Evolutionary conservation across 2,113 vertebrate species (phyloP), one percentile per base, ranked within the genome.

Genomic region (Myxocyprinus asiaticus): DNA sequence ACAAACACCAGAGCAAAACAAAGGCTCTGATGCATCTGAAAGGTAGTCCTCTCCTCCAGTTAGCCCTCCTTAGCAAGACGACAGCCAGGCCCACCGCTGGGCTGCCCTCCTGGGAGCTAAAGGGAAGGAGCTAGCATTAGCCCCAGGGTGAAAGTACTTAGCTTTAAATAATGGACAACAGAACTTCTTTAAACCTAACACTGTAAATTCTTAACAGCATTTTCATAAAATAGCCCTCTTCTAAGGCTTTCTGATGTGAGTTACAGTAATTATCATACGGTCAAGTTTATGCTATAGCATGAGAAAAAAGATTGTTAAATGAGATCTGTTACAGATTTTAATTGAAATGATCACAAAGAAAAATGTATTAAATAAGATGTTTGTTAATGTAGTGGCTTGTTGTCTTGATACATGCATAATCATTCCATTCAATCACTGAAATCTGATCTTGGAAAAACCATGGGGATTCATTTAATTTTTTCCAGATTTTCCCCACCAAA

Each of bases 1-100:
- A 89, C 74, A 86, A 78, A 89, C 71, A 68, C 59, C 71, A 85
- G 44, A 85, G 63, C 78, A 65, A 64, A 79, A 77, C 67, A 87
- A 86, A 44, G 67, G 47, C 78, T 89, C 77, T 58, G 44, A 74
- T 84, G 86, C 58, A 84, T 75, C 76, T 51, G 80, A 58, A 84
- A 65, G 69, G 71, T 77, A 82, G 64, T 79, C 75, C 58, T 33
- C 45, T 58, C 58, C 73, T 76, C 62, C 9, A 4, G 42, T 74
- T 77, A 68, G 74, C 53, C 48, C 47, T 65, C 48, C 62, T 83
- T 77, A 77, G 62, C 66, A n/a, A 66, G 78, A 78, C 78, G 74
- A 76, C 82, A 76, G 78, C 78, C 82, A 72, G 78, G 78, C 75
- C 64, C 74, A 80, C 66, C 9, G 56, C 47, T 62, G 74, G 63